Evolutionary conservation across 2,888 invertebrate species (phyloP).

Genomic region (Crocallis elinguaria): DNA sequence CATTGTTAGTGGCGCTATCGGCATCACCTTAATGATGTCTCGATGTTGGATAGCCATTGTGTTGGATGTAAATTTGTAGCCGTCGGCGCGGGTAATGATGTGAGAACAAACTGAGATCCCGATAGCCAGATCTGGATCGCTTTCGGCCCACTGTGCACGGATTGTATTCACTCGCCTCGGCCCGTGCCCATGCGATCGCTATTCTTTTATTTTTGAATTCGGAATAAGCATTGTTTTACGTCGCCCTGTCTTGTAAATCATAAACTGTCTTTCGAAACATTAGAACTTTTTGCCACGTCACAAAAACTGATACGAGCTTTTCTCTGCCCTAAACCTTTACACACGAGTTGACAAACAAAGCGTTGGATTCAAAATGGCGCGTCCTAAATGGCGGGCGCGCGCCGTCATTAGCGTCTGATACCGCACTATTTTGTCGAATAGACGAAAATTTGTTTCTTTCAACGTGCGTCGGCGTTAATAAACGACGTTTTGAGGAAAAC

Average conservation of each 20-base stretch:
- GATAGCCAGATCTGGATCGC: constrained; percentile 81
- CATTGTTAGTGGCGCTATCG: constrained; percentile 78
- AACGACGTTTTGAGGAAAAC: constrained; percentile 75
- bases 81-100: constrained; percentile 85
- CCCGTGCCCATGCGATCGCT: constrained; percentile 58
- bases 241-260: constrained; percentile 53
- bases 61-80: constrained; percentile 85
- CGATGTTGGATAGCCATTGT: constrained; percentile 85
- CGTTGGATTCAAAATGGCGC: constrained; percentile 70
- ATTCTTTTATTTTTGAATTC: constrained; percentile 58
- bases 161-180: constrained; percentile 64
- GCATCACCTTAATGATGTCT: constrained; percentile 85
- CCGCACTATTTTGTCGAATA: constrained; percentile 83
- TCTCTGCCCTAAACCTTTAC: constrained; percentile 34
- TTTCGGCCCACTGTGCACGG: constrained; percentile 72
- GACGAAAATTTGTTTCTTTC: constrained; percentile 82
- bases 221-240: constrained; percentile 62
- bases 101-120: constrained; percentile 85
- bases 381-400: constrained; percentile 65
- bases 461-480: constrained; percentile 76
- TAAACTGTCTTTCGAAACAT: constrained; percentile 14
- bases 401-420: constrained; percentile 80
- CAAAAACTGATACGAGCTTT: constrained; percentile 37
- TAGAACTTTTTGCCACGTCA: constrained; percentile 35
- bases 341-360: constrained; percentile 70